Base-by-base conservation (phyloP, 2,113 vertebrate species). In the Saccopteryx bilineata region DNA sequence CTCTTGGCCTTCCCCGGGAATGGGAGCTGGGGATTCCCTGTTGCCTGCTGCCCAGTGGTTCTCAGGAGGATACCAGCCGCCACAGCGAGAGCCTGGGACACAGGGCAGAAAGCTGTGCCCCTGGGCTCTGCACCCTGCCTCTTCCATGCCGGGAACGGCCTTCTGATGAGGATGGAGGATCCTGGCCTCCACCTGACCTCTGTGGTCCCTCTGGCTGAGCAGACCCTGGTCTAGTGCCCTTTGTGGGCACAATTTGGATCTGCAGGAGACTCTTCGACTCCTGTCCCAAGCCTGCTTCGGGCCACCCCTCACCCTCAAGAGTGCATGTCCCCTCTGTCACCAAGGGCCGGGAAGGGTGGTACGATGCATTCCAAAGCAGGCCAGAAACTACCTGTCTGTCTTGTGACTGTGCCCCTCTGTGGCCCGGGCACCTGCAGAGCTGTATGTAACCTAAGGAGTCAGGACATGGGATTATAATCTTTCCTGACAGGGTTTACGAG, bases 311-410 rank as follows among this genome's bases (percentile, higher is more conserved):
- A 1, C 0, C 9, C 33, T 17, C 9, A 75, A 93, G 24, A 31
- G 66, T 19, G 8, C 8, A 4, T 3, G 0, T 12, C 21, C 28
- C 31, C 24, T n/a, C 1, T 0, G 17, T 23, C 75, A 17, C 14
- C 24, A 8, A 1, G 21, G 3, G 9, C 7, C 4, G 24, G 1
- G 61, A n/a, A 68, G 24, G 58, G 28, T 15, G 71, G 0, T 31
- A 1, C 0, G 46, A 33, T 60, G 46, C 13, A 0, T 24, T 19
- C 14, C 33, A 80, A 15, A 84, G 46, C 33, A 56, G 87, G 23
- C 72, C 21, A 39, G 75, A 28, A 28, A 7, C 3, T 39, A 39
- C 39, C 39, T 39, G 39, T 39, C 68, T 26, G n/a, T 26, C 63
- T n/a, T 4, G 1, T 24, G 12, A 56, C 60, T 18, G 28, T 21